phyloP scores from a whole-genome alignment of 2,113 vertebrate genomes.

The Rutilus rutilus region DNA sequence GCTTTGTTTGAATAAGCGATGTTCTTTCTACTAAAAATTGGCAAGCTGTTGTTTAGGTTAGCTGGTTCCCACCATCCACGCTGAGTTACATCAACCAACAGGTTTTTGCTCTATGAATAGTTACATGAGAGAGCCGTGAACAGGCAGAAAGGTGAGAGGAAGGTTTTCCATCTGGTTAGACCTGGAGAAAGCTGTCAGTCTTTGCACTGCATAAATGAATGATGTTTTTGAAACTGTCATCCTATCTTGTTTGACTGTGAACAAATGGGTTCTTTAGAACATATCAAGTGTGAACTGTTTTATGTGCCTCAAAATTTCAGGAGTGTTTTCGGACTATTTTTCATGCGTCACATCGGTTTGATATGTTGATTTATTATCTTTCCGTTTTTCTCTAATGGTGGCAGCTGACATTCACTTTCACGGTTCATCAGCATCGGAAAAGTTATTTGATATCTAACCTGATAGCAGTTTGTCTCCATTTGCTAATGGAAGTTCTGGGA shows the following conservation, averaged over 20 bases:
- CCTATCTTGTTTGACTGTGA: slow-evolving; percentile 31
- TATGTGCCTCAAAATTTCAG: background rate
- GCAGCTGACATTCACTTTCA: background rate
- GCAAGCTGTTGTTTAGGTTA: background rate
- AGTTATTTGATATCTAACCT: slow-evolving; percentile 16
- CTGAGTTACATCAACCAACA: background rate
- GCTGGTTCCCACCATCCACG: background rate
- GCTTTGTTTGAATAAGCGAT: background rate
- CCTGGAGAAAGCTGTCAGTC: slow-evolving; percentile 31
- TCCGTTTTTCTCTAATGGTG: slow-evolving; percentile 10
- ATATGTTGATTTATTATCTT: background rate
- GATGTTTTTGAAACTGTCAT: slow-evolving; percentile 59
- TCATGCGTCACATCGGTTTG: background rate
- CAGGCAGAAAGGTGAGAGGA: background rate
- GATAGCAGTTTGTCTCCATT: slow-evolving; percentile 25
- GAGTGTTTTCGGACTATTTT: background rate
- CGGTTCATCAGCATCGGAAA: background rate
- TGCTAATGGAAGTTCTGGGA: slow-evolving; percentile 41
- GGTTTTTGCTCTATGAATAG: slow-evolving; percentile 13
- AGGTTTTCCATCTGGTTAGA: slow-evolving; percentile 32
- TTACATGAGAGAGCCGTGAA: slow-evolving; percentile 10
- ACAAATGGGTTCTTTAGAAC: background rate
- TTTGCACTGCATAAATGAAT: slow-evolving; percentile 52
- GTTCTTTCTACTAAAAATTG: slow-evolving; percentile 10
- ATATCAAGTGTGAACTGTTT: background rate